Conservation (phyloP, 2,888 invertebrate genomes). For the Drosophila limbata region DNA sequence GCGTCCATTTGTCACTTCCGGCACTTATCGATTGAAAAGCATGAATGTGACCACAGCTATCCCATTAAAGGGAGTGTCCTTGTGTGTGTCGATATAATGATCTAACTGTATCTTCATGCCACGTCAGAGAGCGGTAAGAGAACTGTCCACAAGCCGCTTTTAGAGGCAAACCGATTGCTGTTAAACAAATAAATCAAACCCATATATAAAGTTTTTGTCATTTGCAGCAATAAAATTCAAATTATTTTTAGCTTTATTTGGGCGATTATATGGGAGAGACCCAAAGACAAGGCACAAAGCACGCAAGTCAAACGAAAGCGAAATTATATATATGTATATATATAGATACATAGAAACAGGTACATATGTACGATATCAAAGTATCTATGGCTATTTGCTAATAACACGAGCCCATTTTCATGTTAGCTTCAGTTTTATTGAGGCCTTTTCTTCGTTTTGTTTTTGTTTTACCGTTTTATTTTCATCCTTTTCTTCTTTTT, state of each 20-base stretch:
- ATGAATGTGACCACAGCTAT: not conserved
- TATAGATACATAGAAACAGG: not conserved
- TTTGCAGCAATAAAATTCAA: conserved; percentile 71
- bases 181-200: conserved; percentile 68
- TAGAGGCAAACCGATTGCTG: conserved; percentile 12
- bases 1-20: conserved; percentile 1
- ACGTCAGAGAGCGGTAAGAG: conserved; percentile 9
- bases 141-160: conserved; percentile 22
- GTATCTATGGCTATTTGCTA: conserved; percentile 51
- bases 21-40: conserved; percentile 12
- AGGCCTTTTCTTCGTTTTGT: conserved; percentile 8
- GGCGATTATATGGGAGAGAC: conserved; percentile 45
- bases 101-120: not conserved
- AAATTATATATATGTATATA: conserved; percentile 17
- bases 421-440: conserved; percentile 37
- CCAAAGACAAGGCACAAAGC: conserved; percentile 13
- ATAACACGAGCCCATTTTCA: conserved; percentile 65
- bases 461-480: not conserved
- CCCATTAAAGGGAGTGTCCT: conserved; percentile 5
- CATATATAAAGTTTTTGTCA: conserved; percentile 59
- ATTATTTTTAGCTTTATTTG: conserved; percentile 74
- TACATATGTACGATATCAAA: conserved; percentile 4
- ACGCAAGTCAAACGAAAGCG: conserved; percentile 39
- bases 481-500: not conserved
- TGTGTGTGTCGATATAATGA: not conserved